Evolutionary conservation across 2,797 vertebrate genomes (phyloP), one percentile per base, ranked within the genome.

Genomic region (Pelobates cultripes): DNA sequence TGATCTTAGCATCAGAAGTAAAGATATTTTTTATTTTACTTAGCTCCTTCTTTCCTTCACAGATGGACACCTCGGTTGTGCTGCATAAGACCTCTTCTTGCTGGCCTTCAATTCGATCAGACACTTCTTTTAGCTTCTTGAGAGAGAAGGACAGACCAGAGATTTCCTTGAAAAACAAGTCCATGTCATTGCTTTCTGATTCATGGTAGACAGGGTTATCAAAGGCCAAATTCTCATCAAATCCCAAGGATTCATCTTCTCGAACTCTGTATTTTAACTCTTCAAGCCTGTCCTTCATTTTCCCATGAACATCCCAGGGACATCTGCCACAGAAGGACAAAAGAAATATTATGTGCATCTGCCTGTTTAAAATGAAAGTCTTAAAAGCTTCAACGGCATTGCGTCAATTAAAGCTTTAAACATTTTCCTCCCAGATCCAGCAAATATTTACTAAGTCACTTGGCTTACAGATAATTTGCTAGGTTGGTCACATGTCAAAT

Each of bases 211-310:
- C 80, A 0, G 82, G 77, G 77, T 88, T 91, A 71, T 86, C 79
- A 0, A 89, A 90, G 51, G 72, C 80, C 0, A 60, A 17, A 7
- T 43, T 13, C 2, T 89, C 77, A 0, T 87, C 85, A 14, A 76
- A 60, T 2, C 88, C 86, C 1, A 45, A 67, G 3, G 60, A 75
- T 40, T 87, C 63, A 12, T 86, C 83, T 1, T 86, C 79, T 0
- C 72, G 76, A 0, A 7, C 61, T 13, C 87, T 77, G 71, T 7
- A 85, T 82, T 9, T 87, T 68, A 91, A 82, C 83, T 92, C 91
- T 0, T 88, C 89, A 79, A 92, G 84, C 12, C 92, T 83, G 86
- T 91, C 92, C 88, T 86, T 90, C 91, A 91, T 90, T 75, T 86
- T 89, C 73, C 0, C 0, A 42, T 3, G 28, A 42, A 14, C 64